A percentile compares a stretch with the other conserved stretches of the same genome.
These are phyloP conservation scores for Pseudochirops corinnae DNA, from an alignment of 2,797 vertebrate species.

Conservation along the genomic window DNA sequence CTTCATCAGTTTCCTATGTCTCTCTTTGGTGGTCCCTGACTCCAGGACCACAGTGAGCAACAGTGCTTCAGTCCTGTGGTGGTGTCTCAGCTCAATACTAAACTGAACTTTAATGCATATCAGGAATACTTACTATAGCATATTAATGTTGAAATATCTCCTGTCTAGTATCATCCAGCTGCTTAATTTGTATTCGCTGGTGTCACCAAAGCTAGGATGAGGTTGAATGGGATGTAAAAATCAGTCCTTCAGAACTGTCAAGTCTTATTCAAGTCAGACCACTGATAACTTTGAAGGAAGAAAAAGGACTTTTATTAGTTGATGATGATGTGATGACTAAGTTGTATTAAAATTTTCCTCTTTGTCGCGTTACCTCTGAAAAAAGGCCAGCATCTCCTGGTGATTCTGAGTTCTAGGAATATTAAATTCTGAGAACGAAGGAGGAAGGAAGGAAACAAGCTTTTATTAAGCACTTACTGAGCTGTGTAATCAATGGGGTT, in stretches of 20 bases:
- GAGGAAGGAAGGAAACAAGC: too few species aligned
- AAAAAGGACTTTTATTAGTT: slow-evolving; percentile 36
- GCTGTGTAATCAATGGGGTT: too few species aligned
- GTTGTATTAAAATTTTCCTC: neutral
- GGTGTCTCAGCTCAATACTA: neutral
- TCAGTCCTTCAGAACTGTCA: neutral
- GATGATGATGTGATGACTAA: slow-evolving; percentile 18
- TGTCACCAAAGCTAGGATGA: neutral
- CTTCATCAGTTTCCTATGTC: neutral
- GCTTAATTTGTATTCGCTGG: slow-evolving; percentile 2
- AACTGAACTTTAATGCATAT: neutral
- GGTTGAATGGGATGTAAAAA: neutral
- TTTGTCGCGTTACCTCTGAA: slow-evolving; percentile 32
- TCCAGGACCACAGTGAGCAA: neutral
- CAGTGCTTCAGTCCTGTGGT: neutral
- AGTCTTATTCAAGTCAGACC: neutral
- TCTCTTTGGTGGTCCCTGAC: neutral
- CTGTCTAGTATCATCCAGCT: neutral
- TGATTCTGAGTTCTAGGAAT: too few species aligned
- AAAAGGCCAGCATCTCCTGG: neutral
- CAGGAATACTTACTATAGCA: neutral
- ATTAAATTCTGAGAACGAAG: too few species aligned
- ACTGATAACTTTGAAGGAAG: neutral
- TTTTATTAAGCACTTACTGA: too few species aligned
- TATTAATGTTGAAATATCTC: slow-evolving; percentile 9